These are phyloP conservation scores for Astreopora myriophthalma DNA, from an alignment of 64 coral and sea anemone species.

Conservation along the genomic window DNA sequence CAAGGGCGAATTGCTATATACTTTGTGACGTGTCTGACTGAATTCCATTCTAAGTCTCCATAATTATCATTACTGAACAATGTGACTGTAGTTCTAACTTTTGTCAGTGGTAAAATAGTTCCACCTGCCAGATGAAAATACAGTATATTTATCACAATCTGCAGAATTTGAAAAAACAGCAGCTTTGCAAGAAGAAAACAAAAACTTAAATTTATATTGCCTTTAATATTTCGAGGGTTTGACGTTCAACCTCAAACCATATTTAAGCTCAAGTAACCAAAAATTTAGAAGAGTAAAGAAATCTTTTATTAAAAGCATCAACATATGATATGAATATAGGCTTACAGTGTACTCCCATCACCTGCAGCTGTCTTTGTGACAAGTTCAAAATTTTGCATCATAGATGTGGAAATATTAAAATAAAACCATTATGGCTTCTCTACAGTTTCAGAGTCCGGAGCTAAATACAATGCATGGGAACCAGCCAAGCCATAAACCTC, in stretches of 20 bases:
- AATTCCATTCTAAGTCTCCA: background rate
- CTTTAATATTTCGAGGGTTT: too few relatives aligned
- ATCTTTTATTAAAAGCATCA: background rate
- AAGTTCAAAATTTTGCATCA: conserved; percentile 28
- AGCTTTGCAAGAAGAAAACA: background rate
- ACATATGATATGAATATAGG: too few relatives aligned
- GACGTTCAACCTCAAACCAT: background rate
- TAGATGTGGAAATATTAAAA: background rate
- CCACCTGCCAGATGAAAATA: background rate
- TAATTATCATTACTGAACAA: background rate
- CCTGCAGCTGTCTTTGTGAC: background rate
- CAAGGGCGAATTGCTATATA: background rate
- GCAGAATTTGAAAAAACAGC: background rate
- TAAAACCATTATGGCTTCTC: background rate
- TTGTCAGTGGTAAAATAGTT: background rate
- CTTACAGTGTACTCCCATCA: too few relatives aligned
- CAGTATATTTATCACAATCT: background rate
- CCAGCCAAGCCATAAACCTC: too few relatives aligned
- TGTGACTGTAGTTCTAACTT: background rate
- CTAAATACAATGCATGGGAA: background rate
- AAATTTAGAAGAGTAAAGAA: background rate
- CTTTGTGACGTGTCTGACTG: background rate
- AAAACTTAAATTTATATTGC: background rate
- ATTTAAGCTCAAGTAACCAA: background rate
- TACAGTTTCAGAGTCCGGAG: background rate